Evolutionary conservation across 2,113 vertebrate species (phyloP).

Genomic region (Salvelinus alpinus): DNA sequence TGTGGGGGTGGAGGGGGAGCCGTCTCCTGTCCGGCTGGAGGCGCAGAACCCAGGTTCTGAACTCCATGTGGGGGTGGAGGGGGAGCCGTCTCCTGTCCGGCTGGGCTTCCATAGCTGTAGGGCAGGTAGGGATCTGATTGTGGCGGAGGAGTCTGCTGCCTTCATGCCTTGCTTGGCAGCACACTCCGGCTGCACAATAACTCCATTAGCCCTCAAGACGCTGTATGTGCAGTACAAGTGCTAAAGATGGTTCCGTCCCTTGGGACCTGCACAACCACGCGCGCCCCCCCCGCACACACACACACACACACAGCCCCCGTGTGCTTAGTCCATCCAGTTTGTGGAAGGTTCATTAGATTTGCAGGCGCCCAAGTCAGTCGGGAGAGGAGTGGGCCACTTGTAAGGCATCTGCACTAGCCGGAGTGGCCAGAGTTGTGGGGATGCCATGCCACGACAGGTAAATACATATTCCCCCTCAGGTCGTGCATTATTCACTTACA

Average conservation of each 20-base stretch:
- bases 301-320: neutral
- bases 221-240: slow-evolving; percentile 61
- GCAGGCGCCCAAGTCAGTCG: slow-evolving; percentile 29
- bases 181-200: slow-evolving; percentile 73
- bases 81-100: slow-evolving; percentile 54
- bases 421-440: slow-evolving; percentile 41
- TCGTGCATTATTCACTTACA: slow-evolving; percentile 52
- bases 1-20: slow-evolving; percentile 43
- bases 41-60: slow-evolving; percentile 36
- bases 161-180: slow-evolving; percentile 78
- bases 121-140: slow-evolving; percentile 63
- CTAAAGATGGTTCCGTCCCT: slow-evolving; percentile 71
- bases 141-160: slow-evolving; percentile 66
- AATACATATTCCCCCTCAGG: slow-evolving; percentile 48
- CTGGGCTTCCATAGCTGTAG: slow-evolving; percentile 68
- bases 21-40: slow-evolving; percentile 60
- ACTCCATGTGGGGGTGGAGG: slow-evolving; percentile 46
- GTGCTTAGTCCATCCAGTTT: neutral
- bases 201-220: slow-evolving; percentile 76
- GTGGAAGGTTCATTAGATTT: slow-evolving; percentile 10
- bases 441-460: slow-evolving; percentile 10
- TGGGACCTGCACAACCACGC: slow-evolving; percentile 59
- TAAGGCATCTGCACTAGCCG: slow-evolving; percentile 58
- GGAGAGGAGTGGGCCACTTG: slow-evolving; percentile 55
- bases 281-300: neutral